phyloP scores from a whole-genome alignment of 2,888 invertebrate species.

The Eledone cirrhosa region DNA sequence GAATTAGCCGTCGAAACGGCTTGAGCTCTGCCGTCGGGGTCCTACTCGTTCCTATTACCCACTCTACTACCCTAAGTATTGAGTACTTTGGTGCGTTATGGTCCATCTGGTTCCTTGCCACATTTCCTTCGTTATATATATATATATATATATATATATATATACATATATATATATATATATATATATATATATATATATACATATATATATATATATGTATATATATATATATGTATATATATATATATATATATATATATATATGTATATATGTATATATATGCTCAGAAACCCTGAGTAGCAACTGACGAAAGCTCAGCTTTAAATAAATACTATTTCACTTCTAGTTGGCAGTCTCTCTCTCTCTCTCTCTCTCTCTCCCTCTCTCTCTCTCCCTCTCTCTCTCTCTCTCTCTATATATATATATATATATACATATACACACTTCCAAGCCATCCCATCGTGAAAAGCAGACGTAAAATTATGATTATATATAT shows the following conservation, averaged over 20 bases:
- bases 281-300: background rate
- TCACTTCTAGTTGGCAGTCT: background rate
- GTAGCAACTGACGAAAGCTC: too few relatives aligned
- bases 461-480: too few relatives aligned
- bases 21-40: too few relatives aligned
- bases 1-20: too few relatives aligned
- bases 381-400: background rate
- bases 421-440: too few relatives aligned
- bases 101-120: too few relatives aligned
- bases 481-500: too few relatives aligned
- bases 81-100: too few relatives aligned
- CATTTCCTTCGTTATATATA: too few relatives aligned
- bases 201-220: background rate
- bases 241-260: constrained; percentile 26
- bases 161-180: constrained; percentile 4
- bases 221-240: background rate
- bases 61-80: too few relatives aligned
- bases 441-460: too few relatives aligned
- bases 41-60: too few relatives aligned
- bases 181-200: constrained; percentile 13
- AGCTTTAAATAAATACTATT: background rate
- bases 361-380: background rate
- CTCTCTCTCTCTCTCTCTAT: background rate
- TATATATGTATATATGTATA: constrained; percentile 17
- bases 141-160: background rate